phyloP scores from a whole-genome alignment of 2,797 vertebrate species.

The Lemur catta region DNA sequence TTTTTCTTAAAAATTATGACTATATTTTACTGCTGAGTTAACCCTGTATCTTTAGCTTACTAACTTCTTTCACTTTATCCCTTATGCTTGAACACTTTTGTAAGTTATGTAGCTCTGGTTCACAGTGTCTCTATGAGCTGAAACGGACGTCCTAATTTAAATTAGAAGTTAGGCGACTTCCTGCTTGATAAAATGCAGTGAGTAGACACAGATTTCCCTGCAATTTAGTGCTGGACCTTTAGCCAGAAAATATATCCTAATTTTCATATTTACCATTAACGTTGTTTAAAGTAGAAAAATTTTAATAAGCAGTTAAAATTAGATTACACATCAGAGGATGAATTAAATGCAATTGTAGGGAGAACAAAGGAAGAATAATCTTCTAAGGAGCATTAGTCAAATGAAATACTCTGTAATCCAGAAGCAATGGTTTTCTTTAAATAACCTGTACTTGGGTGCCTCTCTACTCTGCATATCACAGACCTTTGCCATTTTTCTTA shows the following conservation, averaged over 20 bases:
- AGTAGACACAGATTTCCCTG: neutral
- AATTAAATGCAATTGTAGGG: conserved; percentile 75
- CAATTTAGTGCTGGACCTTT: conserved; percentile 45
- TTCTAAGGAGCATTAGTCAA: conserved; percentile 77
- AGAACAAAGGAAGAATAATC: conserved; percentile 81
- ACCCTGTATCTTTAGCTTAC: conserved; percentile 38
- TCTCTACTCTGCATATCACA: neutral
- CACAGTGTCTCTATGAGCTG: neutral
- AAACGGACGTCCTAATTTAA: neutral
- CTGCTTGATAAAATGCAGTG: conserved; percentile 60
- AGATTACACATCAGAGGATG: conserved; percentile 74
- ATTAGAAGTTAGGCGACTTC: neutral
- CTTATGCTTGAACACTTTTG: conserved; percentile 27
- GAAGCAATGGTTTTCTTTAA: conserved; percentile 68
- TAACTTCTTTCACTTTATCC: conserved; percentile 2
- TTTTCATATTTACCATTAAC: conserved; percentile 78
- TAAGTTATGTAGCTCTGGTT: neutral
- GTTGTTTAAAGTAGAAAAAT: conserved; percentile 78
- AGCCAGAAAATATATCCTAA: conserved; percentile 68
- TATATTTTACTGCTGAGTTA: neutral
- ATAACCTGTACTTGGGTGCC: conserved; percentile 59
- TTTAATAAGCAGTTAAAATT: conserved; percentile 79
- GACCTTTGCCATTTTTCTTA: conserved; percentile 59
- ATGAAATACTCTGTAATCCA: conserved; percentile 77
- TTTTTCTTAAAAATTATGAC: neutral